phyloP scores from a whole-genome alignment of 2,888 invertebrate genomes.

The Augochlorella aurata region DNA sequence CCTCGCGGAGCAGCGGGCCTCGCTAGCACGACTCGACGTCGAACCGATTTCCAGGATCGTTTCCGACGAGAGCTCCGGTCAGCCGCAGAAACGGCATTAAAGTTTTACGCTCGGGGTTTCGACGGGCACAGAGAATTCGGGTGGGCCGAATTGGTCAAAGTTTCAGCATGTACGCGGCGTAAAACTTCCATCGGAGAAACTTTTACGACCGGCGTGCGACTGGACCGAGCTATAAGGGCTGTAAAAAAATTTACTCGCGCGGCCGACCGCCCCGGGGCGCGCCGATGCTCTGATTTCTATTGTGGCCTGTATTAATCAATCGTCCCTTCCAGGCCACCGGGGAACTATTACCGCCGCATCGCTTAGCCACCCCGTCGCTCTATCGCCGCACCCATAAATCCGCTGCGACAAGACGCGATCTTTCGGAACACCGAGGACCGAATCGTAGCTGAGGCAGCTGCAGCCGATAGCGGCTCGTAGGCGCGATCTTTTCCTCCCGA shows the following conservation, averaged over 20 bases:
- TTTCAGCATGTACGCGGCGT: background rate
- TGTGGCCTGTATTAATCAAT: conserved; percentile 7
- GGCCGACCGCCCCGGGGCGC: background rate
- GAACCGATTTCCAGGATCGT: background rate
- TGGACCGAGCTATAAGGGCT: background rate
- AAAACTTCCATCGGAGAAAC: background rate
- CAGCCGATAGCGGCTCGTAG: too few species aligned
- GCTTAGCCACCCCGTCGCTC: background rate
- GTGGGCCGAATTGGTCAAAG: background rate
- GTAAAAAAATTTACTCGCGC: background rate
- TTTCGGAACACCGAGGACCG: background rate
- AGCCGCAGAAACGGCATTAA: background rate
- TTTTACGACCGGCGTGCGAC: background rate
- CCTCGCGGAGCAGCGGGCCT: background rate
- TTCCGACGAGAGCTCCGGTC: background rate
- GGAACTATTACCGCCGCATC: background rate
- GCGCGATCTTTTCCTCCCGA: too few species aligned
- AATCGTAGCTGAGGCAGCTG: background rate
- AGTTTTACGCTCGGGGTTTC: background rate
- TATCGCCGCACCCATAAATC: background rate
- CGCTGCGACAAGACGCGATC: background rate
- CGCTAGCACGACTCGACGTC: background rate
- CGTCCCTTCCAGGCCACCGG: background rate
- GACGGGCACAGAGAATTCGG: background rate
- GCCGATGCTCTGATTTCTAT: background rate